These are phyloP conservation scores for Centropristis striata DNA, from an alignment of 2,113 vertebrate species.

Conservation along the genomic window DNA sequence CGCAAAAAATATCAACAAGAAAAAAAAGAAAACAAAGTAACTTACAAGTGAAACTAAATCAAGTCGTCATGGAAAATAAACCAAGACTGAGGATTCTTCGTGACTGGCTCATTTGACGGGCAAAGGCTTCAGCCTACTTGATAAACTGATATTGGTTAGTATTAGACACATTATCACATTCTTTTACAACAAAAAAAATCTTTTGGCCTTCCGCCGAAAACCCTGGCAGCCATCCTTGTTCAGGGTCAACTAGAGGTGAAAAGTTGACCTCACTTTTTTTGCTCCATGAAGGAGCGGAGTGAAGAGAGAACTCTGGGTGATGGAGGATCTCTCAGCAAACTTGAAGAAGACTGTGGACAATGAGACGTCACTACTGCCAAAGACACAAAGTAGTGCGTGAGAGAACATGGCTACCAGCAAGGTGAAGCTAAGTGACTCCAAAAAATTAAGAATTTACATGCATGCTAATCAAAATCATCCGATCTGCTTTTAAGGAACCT, in stretches of 20 bases:
- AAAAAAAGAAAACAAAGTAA: slow-evolving; percentile 42
- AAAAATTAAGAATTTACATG: slow-evolving; percentile 81
- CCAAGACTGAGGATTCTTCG: slow-evolving; percentile 61
- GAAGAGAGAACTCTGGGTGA: slow-evolving; percentile 67
- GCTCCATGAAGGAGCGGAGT: slow-evolving; percentile 35
- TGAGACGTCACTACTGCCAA: slow-evolving; percentile 70
- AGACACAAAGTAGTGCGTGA: slow-evolving; percentile 67
- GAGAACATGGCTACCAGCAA: slow-evolving; percentile 62
- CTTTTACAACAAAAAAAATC: slow-evolving; percentile 65
- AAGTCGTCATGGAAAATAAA: slow-evolving; percentile 75
- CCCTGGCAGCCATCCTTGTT: slow-evolving; percentile 73
- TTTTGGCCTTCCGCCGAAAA: slow-evolving; percentile 66
- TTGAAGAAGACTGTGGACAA: slow-evolving; percentile 72
- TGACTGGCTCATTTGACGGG: slow-evolving; percentile 48
- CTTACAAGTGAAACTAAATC: slow-evolving; percentile 67
- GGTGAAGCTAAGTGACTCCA: slow-evolving; percentile 70
- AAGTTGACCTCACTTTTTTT: slow-evolving; percentile 43
- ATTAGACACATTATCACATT: slow-evolving; percentile 66
- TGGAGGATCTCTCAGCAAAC: slow-evolving; percentile 59
- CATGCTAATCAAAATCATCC: slow-evolving; percentile 84
- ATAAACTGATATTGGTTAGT: slow-evolving; percentile 69
- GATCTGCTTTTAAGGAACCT: slow-evolving; percentile 82
- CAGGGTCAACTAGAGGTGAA: slow-evolving; percentile 41
- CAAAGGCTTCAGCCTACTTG: slow-evolving; percentile 47
- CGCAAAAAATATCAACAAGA: slow-evolving; percentile 63